phyloP scores from a whole-genome alignment of 2,797 vertebrate species.

The Babyrousa celebensis region DNA sequence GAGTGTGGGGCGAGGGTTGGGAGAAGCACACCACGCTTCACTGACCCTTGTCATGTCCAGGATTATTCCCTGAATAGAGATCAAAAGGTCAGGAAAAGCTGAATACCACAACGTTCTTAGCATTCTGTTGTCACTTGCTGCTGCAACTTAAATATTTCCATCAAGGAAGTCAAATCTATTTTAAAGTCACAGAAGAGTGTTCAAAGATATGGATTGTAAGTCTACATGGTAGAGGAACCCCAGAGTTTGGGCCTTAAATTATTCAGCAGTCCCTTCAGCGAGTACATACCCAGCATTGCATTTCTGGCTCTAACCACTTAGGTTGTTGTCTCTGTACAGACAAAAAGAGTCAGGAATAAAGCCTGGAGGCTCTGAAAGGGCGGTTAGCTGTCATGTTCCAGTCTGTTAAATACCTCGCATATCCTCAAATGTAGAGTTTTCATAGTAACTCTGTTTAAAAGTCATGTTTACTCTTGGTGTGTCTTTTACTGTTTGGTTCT shows the following conservation, averaged over 20 bases:
- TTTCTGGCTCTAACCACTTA: neutral
- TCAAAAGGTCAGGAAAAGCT: neutral
- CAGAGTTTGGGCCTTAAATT: neutral
- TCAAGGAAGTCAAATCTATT: constrained; percentile 3
- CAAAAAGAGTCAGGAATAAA: constrained; percentile 31
- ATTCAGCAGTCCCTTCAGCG: neutral
- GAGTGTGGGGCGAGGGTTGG: neutral
- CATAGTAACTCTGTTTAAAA: constrained; percentile 54
- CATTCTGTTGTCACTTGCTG: neutral
- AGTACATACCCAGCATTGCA: too few species aligned
- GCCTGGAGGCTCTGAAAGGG: neutral
- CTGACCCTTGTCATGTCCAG: neutral
- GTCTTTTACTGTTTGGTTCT: constrained; percentile 69
- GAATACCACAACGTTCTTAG: constrained; percentile 6
- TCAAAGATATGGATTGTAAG: neutral
- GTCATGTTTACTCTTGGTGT: neutral
- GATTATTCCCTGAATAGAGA: constrained; percentile 3
- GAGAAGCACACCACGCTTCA: neutral
- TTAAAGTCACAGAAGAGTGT: neutral
- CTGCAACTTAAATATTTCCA: neutral
- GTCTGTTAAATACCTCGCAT: constrained; percentile 15
- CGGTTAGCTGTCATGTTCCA: neutral
- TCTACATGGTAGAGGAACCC: neutral
- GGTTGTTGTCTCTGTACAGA: neutral
- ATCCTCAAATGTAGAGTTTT: neutral